phyloP scores from a whole-genome alignment of 2,888 invertebrate genomes.

The Leucophenga maculata region DNA sequence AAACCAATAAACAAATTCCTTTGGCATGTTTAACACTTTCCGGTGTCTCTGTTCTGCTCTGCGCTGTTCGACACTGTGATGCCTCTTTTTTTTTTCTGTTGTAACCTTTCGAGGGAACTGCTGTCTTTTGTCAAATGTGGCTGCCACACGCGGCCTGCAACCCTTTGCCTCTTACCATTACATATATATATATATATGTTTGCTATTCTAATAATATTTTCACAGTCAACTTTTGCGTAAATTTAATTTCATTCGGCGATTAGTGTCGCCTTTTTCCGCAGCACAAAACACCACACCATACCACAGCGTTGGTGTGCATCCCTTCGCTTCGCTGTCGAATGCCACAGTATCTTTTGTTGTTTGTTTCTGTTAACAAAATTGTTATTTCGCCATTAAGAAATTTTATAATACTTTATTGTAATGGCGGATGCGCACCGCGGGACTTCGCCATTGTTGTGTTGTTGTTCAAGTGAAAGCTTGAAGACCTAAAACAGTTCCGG shows the following conservation, averaged over 20 bases:
- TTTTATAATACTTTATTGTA: conserved; percentile 64
- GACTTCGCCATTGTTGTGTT: neutral
- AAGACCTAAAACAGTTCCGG: conserved; percentile 44
- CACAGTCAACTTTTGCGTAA: conserved; percentile 55
- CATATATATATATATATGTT: neutral
- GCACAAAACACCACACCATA: conserved; percentile 12
- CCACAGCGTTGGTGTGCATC: neutral
- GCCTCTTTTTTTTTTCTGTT: neutral
- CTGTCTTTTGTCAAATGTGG: conserved; percentile 57
- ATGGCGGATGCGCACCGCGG: conserved; percentile 30
- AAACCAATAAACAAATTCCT: conserved; percentile 67
- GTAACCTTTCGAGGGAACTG: conserved; percentile 31
- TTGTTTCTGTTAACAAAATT: conserved; percentile 45
- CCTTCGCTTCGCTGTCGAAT: neutral
- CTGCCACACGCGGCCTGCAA: neutral
- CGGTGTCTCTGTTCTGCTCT: conserved; percentile 40
- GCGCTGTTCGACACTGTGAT: neutral
- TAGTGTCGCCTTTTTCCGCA: conserved; percentile 57
- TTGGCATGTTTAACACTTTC: conserved; percentile 68
- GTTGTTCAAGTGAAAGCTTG: neutral
- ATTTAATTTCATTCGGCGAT: conserved; percentile 67
- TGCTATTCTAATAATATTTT: neutral
- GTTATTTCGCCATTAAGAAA: conserved; percentile 61
- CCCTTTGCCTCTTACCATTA: conserved; percentile 2
- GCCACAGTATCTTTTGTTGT: conserved; percentile 51